Conservation (phyloP, 2,797 vertebrate genomes). For the Rousettus madagascariensis region DNA sequence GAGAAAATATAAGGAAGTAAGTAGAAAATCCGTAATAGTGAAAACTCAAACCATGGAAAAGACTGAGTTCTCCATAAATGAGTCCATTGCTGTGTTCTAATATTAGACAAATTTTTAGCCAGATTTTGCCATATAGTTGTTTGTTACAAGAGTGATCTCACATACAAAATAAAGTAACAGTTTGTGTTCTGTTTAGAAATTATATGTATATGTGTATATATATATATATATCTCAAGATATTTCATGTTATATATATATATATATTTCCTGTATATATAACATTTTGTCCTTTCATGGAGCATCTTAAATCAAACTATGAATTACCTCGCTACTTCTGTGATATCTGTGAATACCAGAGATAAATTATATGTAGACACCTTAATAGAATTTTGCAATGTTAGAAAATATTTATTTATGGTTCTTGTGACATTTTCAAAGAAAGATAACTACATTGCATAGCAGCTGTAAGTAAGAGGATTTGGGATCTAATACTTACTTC, state of each 20-base stretch:
- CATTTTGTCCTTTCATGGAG: background rate
- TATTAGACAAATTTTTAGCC: background rate
- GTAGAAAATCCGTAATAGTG: background rate
- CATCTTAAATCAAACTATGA: background rate
- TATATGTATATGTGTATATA: no score
- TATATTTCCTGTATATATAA: background rate
- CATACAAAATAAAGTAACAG: background rate
- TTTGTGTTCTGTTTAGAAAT: background rate
- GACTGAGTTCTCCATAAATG: background rate
- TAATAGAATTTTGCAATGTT: background rate
- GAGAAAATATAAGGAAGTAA: background rate
- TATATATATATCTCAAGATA: no score
- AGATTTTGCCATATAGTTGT: background rate
- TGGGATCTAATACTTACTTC: constrained; percentile 59
- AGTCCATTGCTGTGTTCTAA: background rate
- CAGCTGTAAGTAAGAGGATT: constrained; percentile 55
- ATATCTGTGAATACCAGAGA: background rate
- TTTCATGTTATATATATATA: background rate
- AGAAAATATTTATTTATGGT: constrained; percentile 40
- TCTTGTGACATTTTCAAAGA: constrained; percentile 49
- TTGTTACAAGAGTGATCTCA: background rate
- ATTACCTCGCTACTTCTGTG: background rate
- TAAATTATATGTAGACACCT: background rate
- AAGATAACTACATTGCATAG: background rate
- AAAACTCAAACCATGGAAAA: background rate